Conservation (phyloP, 2,888 invertebrate genomes). For the Ferdinandea cuprea region DNA sequence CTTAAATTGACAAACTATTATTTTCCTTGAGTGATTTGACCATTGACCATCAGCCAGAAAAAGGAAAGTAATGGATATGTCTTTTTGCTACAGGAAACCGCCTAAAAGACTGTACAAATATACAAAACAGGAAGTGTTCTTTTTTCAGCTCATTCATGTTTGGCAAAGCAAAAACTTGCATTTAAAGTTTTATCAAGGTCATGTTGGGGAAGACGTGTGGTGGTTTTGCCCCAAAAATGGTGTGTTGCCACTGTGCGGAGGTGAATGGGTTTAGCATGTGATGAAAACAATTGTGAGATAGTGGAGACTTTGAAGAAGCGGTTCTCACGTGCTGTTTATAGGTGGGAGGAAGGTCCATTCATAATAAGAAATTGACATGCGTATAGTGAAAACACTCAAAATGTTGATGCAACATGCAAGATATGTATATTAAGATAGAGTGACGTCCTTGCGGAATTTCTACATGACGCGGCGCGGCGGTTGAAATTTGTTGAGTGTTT, state of each 20-base stretch:
- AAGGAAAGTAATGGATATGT: not conserved
- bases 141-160: not conserved
- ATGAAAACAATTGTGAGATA: not conserved
- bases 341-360: no score
- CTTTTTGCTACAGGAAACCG: not conserved
- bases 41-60: no score
- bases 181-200: not conserved
- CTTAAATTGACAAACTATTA: no score
- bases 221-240: not conserved
- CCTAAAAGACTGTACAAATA: not conserved
- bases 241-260: no score
- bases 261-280: no score
- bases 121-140: constrained; percentile 18
- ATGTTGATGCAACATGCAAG: not conserved
- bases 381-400: constrained; percentile 7
- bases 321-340: constrained; percentile 52
- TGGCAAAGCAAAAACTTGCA: not conserved
- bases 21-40: no score
- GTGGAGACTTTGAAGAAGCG: constrained; percentile 17
- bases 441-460: not conserved
- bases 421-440: no score
- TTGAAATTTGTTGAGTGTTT: no score
- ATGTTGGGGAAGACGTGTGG: not conserved
- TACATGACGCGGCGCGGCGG: not conserved
- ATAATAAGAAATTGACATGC: constrained; percentile 16